phyloP scores from a whole-genome alignment of 1,140 invertebrate genomes.

The Arion vulgaris region DNA sequence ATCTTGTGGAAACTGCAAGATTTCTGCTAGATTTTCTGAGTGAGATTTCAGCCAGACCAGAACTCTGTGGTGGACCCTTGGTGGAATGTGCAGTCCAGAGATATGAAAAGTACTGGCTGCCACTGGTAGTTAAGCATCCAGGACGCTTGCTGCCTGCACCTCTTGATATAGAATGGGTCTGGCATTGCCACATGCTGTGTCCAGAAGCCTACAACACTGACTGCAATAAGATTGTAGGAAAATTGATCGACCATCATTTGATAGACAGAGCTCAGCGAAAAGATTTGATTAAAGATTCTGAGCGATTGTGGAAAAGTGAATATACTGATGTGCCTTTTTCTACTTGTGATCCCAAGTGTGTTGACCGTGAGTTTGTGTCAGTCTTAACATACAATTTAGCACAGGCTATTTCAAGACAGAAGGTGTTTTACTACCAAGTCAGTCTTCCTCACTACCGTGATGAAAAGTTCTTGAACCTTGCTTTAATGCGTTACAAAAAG shows the following conservation, averaged over 20 bases:
- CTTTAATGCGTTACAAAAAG: slow-evolving; percentile 72
- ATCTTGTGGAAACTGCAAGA: slow-evolving; percentile 45
- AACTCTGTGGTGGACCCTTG: slow-evolving; percentile 44
- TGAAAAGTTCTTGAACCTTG: slow-evolving; percentile 69
- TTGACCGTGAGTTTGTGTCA: slow-evolving; percentile 43
- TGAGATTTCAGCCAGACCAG: slow-evolving; percentile 44
- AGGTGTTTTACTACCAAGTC: slow-evolving; percentile 72
- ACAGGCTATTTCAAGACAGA: slow-evolving; percentile 71
- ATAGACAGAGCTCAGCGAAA: slow-evolving; percentile 56
- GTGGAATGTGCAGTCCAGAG: slow-evolving; percentile 68
- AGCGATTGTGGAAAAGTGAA: slow-evolving; percentile 53
- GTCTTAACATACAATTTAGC: slow-evolving; percentile 68
- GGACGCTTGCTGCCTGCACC: slow-evolving; percentile 67
- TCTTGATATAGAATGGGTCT: slow-evolving; percentile 75
- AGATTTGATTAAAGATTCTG: slow-evolving; percentile 47
- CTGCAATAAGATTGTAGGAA: slow-evolving; percentile 66
- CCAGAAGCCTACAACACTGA: slow-evolving; percentile 72
- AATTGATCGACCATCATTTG: slow-evolving; percentile 71
- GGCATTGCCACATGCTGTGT: slow-evolving; percentile 74
- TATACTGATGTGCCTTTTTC: slow-evolving; percentile 60
- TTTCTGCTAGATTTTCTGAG: slow-evolving; percentile 54
- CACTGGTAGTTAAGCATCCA: slow-evolving; percentile 67
- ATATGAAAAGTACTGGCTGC: slow-evolving; percentile 74
- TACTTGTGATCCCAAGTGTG: slow-evolving; percentile 41
- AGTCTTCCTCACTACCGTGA: slow-evolving; percentile 74